Base-by-base conservation (phyloP, 1,140 invertebrate genomes). In the Acromyrmex heyeri region DNA sequence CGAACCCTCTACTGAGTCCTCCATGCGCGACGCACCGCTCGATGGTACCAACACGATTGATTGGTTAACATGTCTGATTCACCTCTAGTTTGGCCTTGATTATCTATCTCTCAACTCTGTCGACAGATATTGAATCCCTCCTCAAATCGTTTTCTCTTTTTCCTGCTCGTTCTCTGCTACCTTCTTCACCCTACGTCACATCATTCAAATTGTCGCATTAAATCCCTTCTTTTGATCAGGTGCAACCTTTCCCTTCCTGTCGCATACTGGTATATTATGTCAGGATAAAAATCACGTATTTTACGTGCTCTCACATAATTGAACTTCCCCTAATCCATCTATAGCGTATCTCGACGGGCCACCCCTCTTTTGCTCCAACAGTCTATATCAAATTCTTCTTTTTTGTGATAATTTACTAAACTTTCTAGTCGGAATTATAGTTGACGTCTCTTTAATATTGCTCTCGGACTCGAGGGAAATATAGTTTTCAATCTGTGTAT, bases 1-100 rank as follows among this genome's bases (percentile, higher is more conserved):
- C 75, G 73, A 70, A 55, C 86, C 79, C 86, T 67, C 70, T 59
- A 24, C 78, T 59, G 88, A 79, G 75, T 83, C 75, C 53, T 82
- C 65, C 38, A 53, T 70, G 69, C 86, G 76, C 87, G 81, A 64
- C 86, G 70, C 86, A 78, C 57, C 72, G 61, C 55, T 90, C 87
- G 91, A 91, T 79, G 88, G 65, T 88, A 87, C 62, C 86, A 90
- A 85, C 77, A 67, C 91, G 92, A 93, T 93, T 93, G 93, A 93
- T 93, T 91, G 89, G 93, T 93, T 93, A 93, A 93, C 92, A 93
- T 92, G 90, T 90, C 88, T 87, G 82, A 89, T 87, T 92, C 86
- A 89, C 92, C 91, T 92, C 87, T 88, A 82, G 87, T 91, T 86
- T 90, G 87, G 88, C 86, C 92, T 93, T 92, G 91, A 93, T 93